phyloP scores from a whole-genome alignment of 2,797 vertebrate species.

The Leucoraja ocellata region DNA sequence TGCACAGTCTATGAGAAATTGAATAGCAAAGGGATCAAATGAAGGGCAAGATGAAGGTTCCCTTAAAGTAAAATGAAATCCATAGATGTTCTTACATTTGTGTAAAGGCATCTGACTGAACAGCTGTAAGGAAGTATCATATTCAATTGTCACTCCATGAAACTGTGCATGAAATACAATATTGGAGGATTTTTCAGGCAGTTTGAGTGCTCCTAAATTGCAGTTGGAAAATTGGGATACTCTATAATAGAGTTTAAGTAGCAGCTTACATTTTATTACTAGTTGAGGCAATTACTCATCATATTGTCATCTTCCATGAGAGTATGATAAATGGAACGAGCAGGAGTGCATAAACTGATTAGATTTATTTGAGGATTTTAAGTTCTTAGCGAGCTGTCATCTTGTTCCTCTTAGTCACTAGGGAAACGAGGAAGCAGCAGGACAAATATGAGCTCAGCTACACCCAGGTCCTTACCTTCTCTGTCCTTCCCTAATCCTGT shows the following conservation, averaged over 20 bases:
- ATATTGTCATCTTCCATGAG: background rate
- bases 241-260: background rate
- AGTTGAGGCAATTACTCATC: slow-evolving; percentile 3
- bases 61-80: background rate
- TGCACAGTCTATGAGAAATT: background rate
- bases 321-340: background rate
- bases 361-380: slow-evolving; percentile 14
- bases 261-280: background rate
- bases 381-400: background rate
- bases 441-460: background rate
- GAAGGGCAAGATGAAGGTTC: background rate
- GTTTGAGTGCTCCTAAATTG: slow-evolving; percentile 15
- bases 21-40: background rate
- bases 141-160: background rate
- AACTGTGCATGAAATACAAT: slow-evolving; percentile 28
- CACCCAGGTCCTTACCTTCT: background rate
- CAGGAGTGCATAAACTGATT: background rate
- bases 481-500: background rate
- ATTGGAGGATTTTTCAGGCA: slow-evolving; percentile 1
- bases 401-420: background rate
- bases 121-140: background rate
- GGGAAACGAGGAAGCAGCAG: background rate
- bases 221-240: background rate
- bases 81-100: background rate
- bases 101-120: background rate